These are phyloP conservation scores for Sericinus montela DNA, from an alignment of 2,888 invertebrate species.

Conservation along the genomic window DNA sequence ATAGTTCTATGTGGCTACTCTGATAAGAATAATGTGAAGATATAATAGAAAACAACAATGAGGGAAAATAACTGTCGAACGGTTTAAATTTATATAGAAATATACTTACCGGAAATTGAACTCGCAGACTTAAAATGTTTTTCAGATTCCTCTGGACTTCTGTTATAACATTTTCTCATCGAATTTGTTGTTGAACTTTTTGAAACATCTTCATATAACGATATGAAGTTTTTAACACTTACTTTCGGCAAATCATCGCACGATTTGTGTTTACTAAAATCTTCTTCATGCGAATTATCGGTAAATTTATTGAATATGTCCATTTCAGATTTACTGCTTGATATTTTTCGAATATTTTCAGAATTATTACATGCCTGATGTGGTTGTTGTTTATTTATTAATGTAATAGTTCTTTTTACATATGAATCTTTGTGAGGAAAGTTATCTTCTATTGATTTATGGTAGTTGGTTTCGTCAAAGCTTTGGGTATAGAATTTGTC, in stretches of 20 bases:
- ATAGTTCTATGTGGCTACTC: no score
- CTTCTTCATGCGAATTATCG: conserved; percentile 36
- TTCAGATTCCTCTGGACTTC: conserved; percentile 38
- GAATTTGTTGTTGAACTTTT: conserved; percentile 42
- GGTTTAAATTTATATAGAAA: neutral
- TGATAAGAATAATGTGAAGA: no score
- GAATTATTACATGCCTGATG: conserved; percentile 29
- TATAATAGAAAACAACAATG: no score
- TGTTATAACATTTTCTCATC: conserved; percentile 34
- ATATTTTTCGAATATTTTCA: conserved; percentile 41
- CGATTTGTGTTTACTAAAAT: conserved; percentile 63
- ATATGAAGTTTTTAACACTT: conserved; percentile 65
- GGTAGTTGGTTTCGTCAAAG: conserved; percentile 33
- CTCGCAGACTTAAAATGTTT: conserved; percentile 39
- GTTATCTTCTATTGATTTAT: conserved; percentile 20
- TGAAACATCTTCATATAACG: conserved; percentile 62
- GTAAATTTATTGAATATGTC: conserved; percentile 65
- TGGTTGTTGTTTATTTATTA: conserved; percentile 30
- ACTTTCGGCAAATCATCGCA: conserved; percentile 67
- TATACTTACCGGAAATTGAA: conserved; percentile 50
- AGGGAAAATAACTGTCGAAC: no score
- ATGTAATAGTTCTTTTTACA: conserved; percentile 30
- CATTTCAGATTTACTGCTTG: conserved; percentile 72
- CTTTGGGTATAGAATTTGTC: conserved; percentile 37
- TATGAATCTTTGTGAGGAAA: conserved; percentile 27